Percentiles rank a stretch among this genome's conserved stretches.
phyloP scores from a whole-genome alignment of 2,113 vertebrate species.

The Microtus oregoni region DNA sequence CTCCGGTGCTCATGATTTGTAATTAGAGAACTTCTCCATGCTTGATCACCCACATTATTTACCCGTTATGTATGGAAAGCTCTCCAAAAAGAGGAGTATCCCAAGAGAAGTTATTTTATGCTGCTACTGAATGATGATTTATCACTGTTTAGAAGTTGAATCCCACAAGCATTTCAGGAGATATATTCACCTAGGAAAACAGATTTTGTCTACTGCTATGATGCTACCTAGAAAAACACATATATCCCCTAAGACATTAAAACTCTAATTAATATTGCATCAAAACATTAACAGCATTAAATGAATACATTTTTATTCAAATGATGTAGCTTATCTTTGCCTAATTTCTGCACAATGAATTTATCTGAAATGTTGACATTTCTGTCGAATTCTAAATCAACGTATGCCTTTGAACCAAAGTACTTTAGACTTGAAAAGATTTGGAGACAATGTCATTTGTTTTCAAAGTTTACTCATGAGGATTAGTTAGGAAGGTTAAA shows the following conservation, averaged over 20 bases:
- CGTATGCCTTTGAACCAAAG: neutral
- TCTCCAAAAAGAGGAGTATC: neutral
- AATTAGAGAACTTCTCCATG: neutral
- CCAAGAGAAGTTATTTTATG: neutral
- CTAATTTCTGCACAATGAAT: neutral
- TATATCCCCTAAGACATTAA: neutral
- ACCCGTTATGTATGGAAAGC: neutral
- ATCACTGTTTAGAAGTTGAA: neutral
- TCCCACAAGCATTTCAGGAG: neutral
- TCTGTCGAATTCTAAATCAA: neutral
- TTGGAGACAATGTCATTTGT: neutral
- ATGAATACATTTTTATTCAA: neutral
- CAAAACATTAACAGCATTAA: neutral
- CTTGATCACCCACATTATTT: constrained; percentile 36
- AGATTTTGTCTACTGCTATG: fast-evolving
- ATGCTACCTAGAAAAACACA: neutral
- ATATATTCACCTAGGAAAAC: neutral
- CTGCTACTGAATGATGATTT: neutral
- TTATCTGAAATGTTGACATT: neutral
- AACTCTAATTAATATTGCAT: neutral
- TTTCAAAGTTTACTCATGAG: neutral
- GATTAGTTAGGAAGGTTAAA: neutral
- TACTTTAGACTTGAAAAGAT: neutral
- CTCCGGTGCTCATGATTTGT: neutral
- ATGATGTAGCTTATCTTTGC: neutral